phyloP scores from a whole-genome alignment of 2,888 invertebrate genomes.

The Hofmannophila pseudospretella region DNA sequence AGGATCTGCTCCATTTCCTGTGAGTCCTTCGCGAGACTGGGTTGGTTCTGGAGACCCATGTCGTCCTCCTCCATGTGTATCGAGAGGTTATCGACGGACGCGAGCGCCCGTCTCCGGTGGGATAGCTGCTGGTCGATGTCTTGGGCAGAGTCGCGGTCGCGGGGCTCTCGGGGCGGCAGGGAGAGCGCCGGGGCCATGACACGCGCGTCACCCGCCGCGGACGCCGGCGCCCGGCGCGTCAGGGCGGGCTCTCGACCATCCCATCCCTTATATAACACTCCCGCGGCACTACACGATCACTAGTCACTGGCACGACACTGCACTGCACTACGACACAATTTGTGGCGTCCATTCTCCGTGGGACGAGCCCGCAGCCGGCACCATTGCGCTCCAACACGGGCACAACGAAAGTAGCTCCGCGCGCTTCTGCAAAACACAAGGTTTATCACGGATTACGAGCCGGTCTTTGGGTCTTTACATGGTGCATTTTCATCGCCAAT shows the following conservation, averaged over 20 bases:
- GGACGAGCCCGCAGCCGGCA: constrained; percentile 60
- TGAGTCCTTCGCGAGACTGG: constrained; percentile 76
- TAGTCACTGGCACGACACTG: constrained; percentile 41
- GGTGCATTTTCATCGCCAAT: constrained; percentile 21
- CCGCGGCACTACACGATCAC: constrained; percentile 36
- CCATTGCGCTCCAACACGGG: constrained; percentile 42
- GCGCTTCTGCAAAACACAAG: constrained; percentile 68
- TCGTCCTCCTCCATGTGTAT: constrained; percentile 79
- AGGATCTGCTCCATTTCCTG: constrained; percentile 83
- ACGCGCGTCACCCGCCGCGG: constrained; percentile 79
- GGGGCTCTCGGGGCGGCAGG: constrained; percentile 77
- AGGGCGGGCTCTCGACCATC: constrained; percentile 60
- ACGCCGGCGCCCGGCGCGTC: constrained; percentile 60
- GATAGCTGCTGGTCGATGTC: constrained; percentile 37
- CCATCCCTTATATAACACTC: constrained; percentile 63
- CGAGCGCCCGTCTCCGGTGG: constrained; percentile 61
- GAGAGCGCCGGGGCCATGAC: constrained; percentile 97
- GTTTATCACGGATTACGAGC: constrained; percentile 54
- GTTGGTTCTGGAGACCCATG: constrained; percentile 75
- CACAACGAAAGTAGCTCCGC: constrained; percentile 42
- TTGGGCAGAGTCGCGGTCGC: constrained; percentile 42
- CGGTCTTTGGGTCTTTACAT: constrained; percentile 45
- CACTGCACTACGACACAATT: constrained; percentile 40
- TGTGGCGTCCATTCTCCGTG: constrained; percentile 36
- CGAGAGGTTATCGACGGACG: constrained; percentile 73